Percentiles rank a stretch among this genome's conserved stretches.
These are phyloP conservation scores for Nyctereutes procyonoides DNA, from an alignment of 2,113 vertebrate genomes.

Conservation along the genomic window DNA sequence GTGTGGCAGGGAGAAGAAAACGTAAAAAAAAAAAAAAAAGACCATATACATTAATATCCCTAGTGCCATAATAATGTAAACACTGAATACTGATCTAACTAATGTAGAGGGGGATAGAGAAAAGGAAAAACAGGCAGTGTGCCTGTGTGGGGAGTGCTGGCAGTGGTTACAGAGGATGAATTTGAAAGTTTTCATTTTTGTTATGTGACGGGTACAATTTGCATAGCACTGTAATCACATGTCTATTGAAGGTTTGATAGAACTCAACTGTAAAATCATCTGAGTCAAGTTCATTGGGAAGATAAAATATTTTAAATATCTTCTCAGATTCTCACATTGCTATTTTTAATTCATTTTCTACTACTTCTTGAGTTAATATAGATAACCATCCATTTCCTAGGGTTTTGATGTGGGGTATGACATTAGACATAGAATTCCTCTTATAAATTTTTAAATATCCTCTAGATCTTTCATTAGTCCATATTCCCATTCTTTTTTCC, in stretches of 20 bases:
- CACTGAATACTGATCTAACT: background rate
- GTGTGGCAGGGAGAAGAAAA: background rate
- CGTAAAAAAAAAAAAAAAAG: background rate
- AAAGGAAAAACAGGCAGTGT: background rate
- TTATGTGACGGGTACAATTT: background rate
- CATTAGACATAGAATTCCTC: background rate
- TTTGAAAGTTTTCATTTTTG: background rate
- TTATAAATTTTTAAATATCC: background rate
- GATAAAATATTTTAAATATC: background rate
- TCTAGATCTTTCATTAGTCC: background rate
- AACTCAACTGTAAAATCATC: background rate
- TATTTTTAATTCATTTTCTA: conserved; percentile 19
- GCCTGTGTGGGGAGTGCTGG: background rate
- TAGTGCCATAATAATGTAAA: background rate
- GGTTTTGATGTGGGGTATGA: background rate
- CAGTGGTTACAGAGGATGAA: background rate
- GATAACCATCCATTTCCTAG: background rate
- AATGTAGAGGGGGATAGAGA: background rate
- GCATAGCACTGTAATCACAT: background rate
- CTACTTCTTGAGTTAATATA: background rate
- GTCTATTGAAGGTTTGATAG: background rate
- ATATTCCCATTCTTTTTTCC: background rate
- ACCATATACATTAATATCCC: background rate
- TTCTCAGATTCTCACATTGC: background rate
- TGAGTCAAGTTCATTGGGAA: background rate